A percentile compares a stretch with the other conserved stretches of the same genome.
Evolutionary conservation across 2,797 vertebrate species (phyloP).

Genomic region (Thripadectes ignobilis): DNA sequence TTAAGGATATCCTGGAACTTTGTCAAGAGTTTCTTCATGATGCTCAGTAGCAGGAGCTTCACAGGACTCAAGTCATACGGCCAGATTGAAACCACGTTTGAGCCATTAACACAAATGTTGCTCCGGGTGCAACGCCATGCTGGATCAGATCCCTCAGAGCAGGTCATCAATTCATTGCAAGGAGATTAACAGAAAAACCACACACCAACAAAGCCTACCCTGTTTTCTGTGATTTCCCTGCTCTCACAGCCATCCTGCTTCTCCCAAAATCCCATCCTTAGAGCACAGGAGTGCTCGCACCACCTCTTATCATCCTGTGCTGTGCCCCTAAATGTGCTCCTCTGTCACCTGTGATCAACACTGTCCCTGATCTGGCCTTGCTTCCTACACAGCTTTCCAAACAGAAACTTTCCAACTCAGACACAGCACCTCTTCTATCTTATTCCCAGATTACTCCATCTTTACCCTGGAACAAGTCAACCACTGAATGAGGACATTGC

Average conservation of each 20-base stretch:
- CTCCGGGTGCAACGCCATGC: no score
- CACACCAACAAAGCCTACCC: background rate
- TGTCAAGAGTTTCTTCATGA: background rate
- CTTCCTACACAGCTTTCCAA: background rate
- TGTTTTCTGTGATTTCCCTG: background rate
- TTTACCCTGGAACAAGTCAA: background rate
- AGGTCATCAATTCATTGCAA: background rate
- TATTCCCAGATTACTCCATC: no score
- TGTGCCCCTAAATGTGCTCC: background rate
- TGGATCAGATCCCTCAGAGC: background rate
- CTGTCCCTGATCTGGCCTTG: background rate
- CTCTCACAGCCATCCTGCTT: background rate
- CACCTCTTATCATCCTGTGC: no score
- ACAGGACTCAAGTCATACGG: background rate
- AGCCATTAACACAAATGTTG: background rate
- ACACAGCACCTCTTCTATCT: background rate
- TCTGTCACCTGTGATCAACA: no score
- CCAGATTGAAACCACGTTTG: background rate
- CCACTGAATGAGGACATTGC: no score
- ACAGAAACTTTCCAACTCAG: background rate
- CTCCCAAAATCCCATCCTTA: background rate
- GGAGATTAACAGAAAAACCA: background rate
- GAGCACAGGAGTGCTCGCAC: accelerated
- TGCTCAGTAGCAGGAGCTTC: background rate
- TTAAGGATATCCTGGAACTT: background rate